These are phyloP conservation scores for Oceanodroma tethys DNA, from an alignment of 2,113 vertebrate genomes.

Conservation along the genomic window DNA sequence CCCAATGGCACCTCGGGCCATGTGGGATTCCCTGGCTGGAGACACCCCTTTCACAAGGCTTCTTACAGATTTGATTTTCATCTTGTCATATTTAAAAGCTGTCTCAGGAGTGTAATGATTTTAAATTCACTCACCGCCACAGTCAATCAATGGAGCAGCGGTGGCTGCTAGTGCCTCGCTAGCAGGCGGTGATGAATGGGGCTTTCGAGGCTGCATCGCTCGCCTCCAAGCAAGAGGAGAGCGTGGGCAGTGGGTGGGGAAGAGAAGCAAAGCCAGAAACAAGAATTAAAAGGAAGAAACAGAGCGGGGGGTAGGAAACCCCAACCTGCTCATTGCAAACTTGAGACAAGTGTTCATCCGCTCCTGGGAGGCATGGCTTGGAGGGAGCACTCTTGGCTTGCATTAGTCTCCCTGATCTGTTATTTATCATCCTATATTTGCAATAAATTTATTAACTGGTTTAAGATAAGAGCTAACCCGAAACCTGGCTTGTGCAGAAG, in stretches of 20 bases:
- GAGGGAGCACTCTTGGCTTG: background rate
- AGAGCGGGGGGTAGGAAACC: background rate
- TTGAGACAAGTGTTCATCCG: accelerated
- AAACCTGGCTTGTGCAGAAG: background rate
- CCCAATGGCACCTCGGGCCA: background rate
- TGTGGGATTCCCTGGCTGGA: background rate
- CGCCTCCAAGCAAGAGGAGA: background rate
- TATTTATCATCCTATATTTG: background rate
- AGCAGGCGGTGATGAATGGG: constrained; percentile 35
- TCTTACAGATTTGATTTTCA: background rate
- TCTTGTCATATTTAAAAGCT: background rate
- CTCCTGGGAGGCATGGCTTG: background rate
- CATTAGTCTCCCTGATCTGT: accelerated
- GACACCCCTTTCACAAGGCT: background rate
- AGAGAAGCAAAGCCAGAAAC: background rate
- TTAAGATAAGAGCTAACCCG: background rate
- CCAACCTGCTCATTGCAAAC: background rate
- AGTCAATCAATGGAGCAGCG: constrained; percentile 30
- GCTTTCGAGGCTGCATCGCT: constrained; percentile 10
- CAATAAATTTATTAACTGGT: background rate
- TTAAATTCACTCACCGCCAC: background rate
- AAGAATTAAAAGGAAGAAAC: background rate
- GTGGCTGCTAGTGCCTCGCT: background rate
- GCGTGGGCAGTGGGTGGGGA: background rate
- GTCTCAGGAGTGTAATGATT: background rate